Percentiles rank a stretch among this genome's conserved stretches.
Evolutionary conservation across 2,797 vertebrate genomes (phyloP).

Genomic region (Chelon labrosus): DNA sequence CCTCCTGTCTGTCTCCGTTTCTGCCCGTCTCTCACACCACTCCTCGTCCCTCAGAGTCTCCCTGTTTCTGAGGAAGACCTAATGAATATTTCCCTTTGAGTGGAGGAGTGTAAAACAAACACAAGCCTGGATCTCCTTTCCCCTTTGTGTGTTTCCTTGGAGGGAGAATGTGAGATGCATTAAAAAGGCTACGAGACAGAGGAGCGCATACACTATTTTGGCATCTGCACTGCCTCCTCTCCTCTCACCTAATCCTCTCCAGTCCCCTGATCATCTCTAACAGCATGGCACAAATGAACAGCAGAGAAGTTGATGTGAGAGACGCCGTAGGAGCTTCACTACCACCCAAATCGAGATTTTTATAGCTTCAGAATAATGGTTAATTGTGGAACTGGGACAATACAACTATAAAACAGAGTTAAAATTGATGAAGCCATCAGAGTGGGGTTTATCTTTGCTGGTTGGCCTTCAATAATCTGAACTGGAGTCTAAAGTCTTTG

Average conservation of each 20-base stretch:
- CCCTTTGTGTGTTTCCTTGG: constrained; percentile 54
- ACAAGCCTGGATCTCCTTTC: constrained; percentile 59
- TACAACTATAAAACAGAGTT: background rate
- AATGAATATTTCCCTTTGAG: constrained; percentile 86
- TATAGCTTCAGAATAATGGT: no score
- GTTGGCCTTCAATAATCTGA: no score
- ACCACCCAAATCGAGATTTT: background rate
- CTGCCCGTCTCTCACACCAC: constrained; percentile 16
- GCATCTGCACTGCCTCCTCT: constrained; percentile 49
- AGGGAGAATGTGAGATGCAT: constrained; percentile 69
- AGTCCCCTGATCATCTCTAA: constrained; percentile 61
- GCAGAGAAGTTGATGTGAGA: background rate
- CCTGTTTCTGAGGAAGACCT: constrained; percentile 60
- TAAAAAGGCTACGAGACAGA: constrained; percentile 58
- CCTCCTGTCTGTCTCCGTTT: constrained; percentile 18
- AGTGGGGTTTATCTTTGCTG: no score
- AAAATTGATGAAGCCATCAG: background rate
- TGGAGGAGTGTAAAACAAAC: constrained; percentile 72
- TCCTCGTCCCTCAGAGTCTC: constrained; percentile 31
- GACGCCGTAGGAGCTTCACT: background rate
- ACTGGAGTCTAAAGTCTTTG: no score
- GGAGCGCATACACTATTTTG: constrained; percentile 67
- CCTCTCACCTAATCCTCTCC: constrained; percentile 57
- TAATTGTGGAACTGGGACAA: background rate
- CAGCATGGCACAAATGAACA: constrained; percentile 29